phyloP scores from a whole-genome alignment of 2,888 invertebrate genomes.

The Tetropium fuscum region DNA sequence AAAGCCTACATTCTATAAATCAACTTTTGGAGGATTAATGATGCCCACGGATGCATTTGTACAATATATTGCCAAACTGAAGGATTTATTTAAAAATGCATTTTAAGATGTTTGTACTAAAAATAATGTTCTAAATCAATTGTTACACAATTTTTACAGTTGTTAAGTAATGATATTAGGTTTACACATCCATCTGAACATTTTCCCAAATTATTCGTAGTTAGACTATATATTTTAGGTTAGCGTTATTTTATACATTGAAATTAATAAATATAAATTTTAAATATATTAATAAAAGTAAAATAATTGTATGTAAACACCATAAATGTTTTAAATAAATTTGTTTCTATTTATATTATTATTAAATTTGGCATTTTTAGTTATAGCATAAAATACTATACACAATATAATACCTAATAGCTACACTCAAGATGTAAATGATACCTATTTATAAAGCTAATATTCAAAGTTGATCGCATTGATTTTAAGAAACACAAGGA shows the following conservation, averaged over 20 bases:
- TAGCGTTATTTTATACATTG: background rate
- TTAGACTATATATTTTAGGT: constrained; percentile 2
- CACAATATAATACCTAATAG: too few species aligned
- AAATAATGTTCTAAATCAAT: background rate
- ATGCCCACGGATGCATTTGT: background rate
- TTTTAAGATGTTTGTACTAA: constrained; percentile 1
- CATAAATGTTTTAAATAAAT: constrained; percentile 2
- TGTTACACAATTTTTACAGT: too few species aligned
- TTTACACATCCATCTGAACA: background rate
- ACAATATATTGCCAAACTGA: background rate
- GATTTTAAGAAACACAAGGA: too few species aligned
- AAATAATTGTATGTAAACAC: background rate
- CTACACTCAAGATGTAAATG: too few species aligned
- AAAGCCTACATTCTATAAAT: background rate
- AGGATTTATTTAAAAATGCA: background rate
- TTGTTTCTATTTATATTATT: too few species aligned
- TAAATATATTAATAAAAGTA: background rate
- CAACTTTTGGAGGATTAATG: background rate
- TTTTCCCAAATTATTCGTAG: background rate
- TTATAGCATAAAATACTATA: too few species aligned
- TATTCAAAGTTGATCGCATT: too few species aligned
- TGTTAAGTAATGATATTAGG: background rate
- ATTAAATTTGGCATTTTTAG: too few species aligned
- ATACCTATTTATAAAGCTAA: too few species aligned
- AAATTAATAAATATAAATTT: constrained; percentile 1